These are phyloP conservation scores for Hassar affinis DNA, from an alignment of 2,113 vertebrate genomes.

Conservation along the genomic window DNA sequence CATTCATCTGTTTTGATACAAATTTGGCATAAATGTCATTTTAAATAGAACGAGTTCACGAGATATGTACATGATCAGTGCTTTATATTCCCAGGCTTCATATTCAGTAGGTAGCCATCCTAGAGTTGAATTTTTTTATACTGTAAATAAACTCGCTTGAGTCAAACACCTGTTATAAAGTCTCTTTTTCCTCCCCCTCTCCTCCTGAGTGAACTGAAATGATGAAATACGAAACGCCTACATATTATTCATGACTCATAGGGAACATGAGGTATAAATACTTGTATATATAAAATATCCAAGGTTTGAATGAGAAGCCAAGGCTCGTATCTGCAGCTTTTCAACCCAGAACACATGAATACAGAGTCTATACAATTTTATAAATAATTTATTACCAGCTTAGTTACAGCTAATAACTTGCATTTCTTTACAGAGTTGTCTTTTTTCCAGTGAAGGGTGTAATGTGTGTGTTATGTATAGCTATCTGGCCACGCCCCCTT, in stretches of 20 bases:
- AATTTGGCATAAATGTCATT: constrained; percentile 9
- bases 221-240: not conserved
- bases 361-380: too few species aligned
- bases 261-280: not conserved
- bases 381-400: too few species aligned
- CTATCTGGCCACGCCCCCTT: too few species aligned
- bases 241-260: not conserved
- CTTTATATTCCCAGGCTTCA: constrained; percentile 31
- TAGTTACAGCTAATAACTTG: too few species aligned
- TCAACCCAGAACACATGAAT: too few species aligned
- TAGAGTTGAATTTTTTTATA: constrained; percentile 34
- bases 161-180: not conserved
- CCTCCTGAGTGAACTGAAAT: too few species aligned
- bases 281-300: not conserved
- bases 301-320: not conserved
- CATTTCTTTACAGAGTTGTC: too few species aligned
- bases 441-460: too few species aligned
- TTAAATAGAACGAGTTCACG: constrained; percentile 24
- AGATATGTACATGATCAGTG: constrained; percentile 34
- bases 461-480: too few species aligned
- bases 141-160: constrained; percentile 58
- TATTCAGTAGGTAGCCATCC: constrained; percentile 27
- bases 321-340: too few species aligned
- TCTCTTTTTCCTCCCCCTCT: not conserved
- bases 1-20: constrained; percentile 37